Percentiles rank a stretch among this genome's conserved stretches.
These are phyloP conservation scores for Pseudorasbora parva DNA, from an alignment of 2,113 vertebrate genomes.

Conservation along the genomic window DNA sequence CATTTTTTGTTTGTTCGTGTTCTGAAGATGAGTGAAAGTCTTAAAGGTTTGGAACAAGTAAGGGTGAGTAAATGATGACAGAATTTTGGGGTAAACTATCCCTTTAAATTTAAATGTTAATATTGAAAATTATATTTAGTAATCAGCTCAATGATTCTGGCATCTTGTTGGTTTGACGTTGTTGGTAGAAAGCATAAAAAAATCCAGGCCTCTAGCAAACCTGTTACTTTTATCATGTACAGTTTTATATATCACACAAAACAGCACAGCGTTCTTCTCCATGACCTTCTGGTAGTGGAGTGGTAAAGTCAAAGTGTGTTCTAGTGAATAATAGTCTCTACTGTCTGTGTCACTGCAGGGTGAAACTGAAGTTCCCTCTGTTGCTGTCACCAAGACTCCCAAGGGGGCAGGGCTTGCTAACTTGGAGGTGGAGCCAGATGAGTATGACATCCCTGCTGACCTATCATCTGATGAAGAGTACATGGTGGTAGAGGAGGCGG, in stretches of 20 bases:
- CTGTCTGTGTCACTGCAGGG: slow-evolving; percentile 75
- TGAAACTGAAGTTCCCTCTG: slow-evolving; percentile 83
- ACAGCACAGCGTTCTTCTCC: background rate
- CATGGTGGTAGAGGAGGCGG: slow-evolving; percentile 82
- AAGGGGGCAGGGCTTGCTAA: slow-evolving; percentile 76
- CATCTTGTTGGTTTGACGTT: background rate
- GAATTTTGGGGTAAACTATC: no score
- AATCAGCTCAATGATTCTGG: background rate
- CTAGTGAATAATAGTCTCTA: background rate
- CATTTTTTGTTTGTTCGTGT: no score
- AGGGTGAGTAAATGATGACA: no score
- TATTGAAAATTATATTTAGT: background rate
- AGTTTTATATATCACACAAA: background rate
- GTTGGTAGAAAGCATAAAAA: background rate
- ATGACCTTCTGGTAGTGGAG: background rate
- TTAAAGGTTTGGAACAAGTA: no score
- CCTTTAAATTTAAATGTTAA: background rate
- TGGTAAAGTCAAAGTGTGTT: background rate
- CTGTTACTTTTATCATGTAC: background rate
- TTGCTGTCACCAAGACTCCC: slow-evolving; percentile 83
- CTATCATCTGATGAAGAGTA: slow-evolving; percentile 97
- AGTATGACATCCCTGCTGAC: slow-evolving; percentile 83
- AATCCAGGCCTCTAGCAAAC: background rate
- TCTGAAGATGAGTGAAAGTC: no score
- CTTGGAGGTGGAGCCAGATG: slow-evolving; percentile 78